Percentiles rank a stretch among this genome's conserved stretches.
Conservation (phyloP, 2,888 invertebrate species). For the Scrobipalpa costella region DNA sequence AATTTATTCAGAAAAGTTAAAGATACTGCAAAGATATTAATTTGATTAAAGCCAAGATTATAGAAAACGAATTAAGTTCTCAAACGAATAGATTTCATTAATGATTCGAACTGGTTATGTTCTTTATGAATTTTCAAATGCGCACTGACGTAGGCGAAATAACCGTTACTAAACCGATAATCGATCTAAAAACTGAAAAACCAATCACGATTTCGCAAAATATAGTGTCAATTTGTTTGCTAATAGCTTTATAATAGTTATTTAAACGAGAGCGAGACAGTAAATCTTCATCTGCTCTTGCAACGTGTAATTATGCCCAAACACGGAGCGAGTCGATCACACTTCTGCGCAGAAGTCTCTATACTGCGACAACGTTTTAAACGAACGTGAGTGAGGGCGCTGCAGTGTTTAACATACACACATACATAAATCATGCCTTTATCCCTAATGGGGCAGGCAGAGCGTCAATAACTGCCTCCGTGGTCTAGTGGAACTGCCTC, state of each 20-base stretch:
- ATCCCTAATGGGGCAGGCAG: too few species aligned
- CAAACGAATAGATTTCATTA: background rate
- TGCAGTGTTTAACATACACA: background rate
- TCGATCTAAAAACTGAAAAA: conserved; percentile 2
- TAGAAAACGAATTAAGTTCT: background rate
- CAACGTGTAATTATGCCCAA: conserved; percentile 21
- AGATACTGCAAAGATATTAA: background rate
- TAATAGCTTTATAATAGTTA: conserved; percentile 8
- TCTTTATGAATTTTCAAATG: too few species aligned
- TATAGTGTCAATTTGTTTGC: background rate
- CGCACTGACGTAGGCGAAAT: background rate
- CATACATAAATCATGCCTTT: too few species aligned
- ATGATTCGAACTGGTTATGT: too few species aligned
- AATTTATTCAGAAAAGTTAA: background rate
- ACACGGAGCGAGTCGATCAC: conserved; percentile 19
- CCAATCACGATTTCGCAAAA: background rate
- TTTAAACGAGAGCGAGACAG: background rate
- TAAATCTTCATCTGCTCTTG: conserved; percentile 8
- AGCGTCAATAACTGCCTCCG: too few species aligned
- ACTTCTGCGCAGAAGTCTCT: background rate
- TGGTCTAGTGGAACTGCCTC: too few species aligned
- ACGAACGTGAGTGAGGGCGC: background rate
- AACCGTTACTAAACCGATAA: background rate
- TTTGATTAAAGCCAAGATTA: background rate
- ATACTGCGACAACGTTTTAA: background rate